A percentile compares a stretch with the other conserved stretches of the same genome.
Conservation (phyloP, 2,113 vertebrate species). For the Pardalotus punctatus region DNA sequence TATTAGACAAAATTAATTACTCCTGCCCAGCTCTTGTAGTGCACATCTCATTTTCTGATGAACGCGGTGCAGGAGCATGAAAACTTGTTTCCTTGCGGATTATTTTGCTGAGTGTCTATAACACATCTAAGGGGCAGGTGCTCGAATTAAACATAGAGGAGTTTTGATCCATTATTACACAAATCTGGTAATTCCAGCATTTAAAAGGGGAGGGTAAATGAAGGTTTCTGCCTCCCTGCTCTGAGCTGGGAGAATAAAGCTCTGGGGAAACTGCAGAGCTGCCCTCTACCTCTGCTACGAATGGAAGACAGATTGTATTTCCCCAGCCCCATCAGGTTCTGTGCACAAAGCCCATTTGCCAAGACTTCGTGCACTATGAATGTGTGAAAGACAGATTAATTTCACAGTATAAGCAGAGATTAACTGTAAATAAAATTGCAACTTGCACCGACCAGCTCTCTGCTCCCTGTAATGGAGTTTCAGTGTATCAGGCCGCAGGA, state of each 20-base stretch:
- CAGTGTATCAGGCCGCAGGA: neutral
- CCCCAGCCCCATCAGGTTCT: neutral
- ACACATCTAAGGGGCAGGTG: neutral
- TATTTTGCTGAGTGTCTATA: neutral
- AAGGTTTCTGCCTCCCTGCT: neutral
- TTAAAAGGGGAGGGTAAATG: neutral
- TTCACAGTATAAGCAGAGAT: slow-evolving; percentile 59
- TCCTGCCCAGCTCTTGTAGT: neutral
- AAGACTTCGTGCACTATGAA: neutral
- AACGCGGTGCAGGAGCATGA: neutral
- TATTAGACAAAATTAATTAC: neutral
- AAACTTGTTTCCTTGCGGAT: neutral
- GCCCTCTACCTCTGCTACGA: neutral
- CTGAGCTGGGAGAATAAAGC: neutral
- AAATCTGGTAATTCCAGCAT: neutral
- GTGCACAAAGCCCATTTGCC: slow-evolving; percentile 29
- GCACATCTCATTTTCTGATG: neutral
- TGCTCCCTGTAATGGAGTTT: slow-evolving; percentile 41
- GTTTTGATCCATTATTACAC: neutral
- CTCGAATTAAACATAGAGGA: neutral
- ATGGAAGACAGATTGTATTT: neutral
- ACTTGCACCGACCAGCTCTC: neutral
- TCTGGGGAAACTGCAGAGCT: neutral
- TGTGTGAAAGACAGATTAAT: slow-evolving; percentile 60
- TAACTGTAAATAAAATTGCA: slow-evolving; percentile 64